Evolutionary conservation across 2,797 vertebrate genomes (phyloP).

Genomic region (Galaxias olidus): DNA sequence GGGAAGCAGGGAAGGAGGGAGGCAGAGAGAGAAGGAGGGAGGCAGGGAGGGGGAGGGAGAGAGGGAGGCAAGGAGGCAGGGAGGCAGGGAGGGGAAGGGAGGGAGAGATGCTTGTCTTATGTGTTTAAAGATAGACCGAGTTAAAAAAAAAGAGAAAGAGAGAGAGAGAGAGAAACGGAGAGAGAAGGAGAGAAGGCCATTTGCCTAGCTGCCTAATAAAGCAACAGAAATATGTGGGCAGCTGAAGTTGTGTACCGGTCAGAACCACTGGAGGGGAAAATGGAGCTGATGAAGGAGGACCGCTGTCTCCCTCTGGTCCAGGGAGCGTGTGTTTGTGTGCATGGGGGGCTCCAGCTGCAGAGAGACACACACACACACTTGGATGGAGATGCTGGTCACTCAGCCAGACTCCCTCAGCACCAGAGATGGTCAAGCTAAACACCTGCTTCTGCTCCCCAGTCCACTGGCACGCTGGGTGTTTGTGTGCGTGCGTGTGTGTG

Average conservation of each 20-base stretch:
- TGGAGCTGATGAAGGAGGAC: too few relatives aligned
- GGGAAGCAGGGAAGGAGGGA: too few relatives aligned
- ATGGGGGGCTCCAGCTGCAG: background rate
- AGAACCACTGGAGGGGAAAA: too few relatives aligned
- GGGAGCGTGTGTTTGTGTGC: too few relatives aligned
- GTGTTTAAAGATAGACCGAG: too few relatives aligned
- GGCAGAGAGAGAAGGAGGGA: too few relatives aligned
- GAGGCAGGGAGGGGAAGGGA: constrained; percentile 10
- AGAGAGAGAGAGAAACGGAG: background rate
- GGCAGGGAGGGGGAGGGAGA: too few relatives aligned
- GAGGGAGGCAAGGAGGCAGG: too few relatives aligned
- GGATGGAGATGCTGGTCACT: constrained; percentile 22
- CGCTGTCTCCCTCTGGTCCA: too few relatives aligned
- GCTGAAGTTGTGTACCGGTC: too few relatives aligned
- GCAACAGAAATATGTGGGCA: too few relatives aligned
- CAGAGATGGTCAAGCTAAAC: constrained; percentile 14
- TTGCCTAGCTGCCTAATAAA: background rate
- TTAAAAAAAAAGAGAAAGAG: background rate
- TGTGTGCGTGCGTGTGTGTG: constrained; percentile 7
- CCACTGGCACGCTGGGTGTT: background rate
- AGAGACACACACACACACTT: constrained; percentile 5
- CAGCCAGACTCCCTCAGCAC: constrained; percentile 15
- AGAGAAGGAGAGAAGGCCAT: background rate
- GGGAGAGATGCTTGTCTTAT: background rate
- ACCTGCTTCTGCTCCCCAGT: constrained; percentile 4